These are phyloP conservation scores for Pogonognathellus flavescens DNA, from an alignment of 1,140 invertebrate genomes.

Conservation along the genomic window DNA sequence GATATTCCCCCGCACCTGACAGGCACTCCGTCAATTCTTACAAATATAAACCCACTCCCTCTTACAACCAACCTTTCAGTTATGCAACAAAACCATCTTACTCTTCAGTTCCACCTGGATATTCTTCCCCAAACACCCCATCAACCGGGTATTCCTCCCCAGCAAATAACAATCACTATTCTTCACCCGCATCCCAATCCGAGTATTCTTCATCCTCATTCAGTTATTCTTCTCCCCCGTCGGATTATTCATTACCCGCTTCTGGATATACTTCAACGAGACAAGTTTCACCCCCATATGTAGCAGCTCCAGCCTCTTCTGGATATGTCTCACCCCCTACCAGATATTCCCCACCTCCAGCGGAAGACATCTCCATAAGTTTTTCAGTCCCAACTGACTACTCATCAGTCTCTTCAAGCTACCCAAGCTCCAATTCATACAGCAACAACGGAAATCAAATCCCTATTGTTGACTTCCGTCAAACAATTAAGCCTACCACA, in stretches of 20 bases:
- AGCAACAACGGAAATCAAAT: background rate
- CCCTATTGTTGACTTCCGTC: background rate
- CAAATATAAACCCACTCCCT: too few relatives aligned
- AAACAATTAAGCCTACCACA: background rate
- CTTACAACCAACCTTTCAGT: too few relatives aligned
- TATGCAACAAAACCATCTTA: too few relatives aligned
- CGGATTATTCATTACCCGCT: background rate
- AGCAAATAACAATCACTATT: background rate
- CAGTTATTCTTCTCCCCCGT: background rate
- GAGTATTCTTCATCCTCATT: background rate
- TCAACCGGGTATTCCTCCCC: too few relatives aligned
- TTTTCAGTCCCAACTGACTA: background rate
- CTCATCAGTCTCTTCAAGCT: background rate
- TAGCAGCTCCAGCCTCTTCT: background rate
- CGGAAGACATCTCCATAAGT: background rate
- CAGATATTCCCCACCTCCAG: background rate
- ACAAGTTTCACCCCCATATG: too few relatives aligned
- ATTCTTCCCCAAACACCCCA: too few relatives aligned
- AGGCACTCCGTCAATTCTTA: too few relatives aligned
- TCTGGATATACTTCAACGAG: too few relatives aligned
- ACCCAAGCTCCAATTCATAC: background rate
- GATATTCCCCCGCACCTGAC: too few relatives aligned
- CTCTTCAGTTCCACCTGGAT: too few relatives aligned
- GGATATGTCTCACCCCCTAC: background rate
- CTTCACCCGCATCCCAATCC: background rate